A percentile compares a stretch with the other conserved stretches of the same genome.
Conservation (phyloP, 2,888 invertebrate species). For the Conops quadrifasciatus region DNA sequence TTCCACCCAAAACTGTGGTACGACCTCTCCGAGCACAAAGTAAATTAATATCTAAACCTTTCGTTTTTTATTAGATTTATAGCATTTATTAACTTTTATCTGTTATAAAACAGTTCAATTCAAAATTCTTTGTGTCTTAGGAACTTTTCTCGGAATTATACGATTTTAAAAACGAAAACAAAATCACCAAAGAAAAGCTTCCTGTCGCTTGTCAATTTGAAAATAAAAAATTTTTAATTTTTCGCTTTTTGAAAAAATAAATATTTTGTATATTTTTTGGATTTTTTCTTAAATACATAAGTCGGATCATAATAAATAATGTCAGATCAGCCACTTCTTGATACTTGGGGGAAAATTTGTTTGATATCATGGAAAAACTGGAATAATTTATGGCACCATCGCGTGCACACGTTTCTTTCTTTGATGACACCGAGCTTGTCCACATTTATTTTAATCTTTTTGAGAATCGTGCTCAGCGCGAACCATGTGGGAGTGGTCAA, state of each 20-base stretch:
- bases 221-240: background rate
- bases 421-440: background rate
- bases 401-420: background rate
- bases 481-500: background rate
- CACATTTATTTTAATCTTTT: background rate
- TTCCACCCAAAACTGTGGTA: too few relatives aligned
- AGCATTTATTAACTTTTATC: too few relatives aligned
- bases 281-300: too few relatives aligned
- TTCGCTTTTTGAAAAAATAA: background rate
- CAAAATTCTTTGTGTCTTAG: too few relatives aligned
- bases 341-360: background rate
- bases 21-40: too few relatives aligned
- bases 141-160: background rate
- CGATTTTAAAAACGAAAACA: background rate
- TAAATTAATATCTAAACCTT: too few relatives aligned
- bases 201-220: background rate
- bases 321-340: background rate
- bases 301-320: too few relatives aligned
- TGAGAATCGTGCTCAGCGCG: background rate
- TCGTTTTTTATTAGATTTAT: too few relatives aligned
- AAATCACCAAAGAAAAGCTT: background rate
- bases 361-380: conserved; percentile 25
- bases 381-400: background rate
- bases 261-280: too few relatives aligned
- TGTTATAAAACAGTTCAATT: too few relatives aligned